Evolutionary conservation across 2,888 invertebrate genomes (phyloP).

Genomic region (Cantharis rufa): DNA sequence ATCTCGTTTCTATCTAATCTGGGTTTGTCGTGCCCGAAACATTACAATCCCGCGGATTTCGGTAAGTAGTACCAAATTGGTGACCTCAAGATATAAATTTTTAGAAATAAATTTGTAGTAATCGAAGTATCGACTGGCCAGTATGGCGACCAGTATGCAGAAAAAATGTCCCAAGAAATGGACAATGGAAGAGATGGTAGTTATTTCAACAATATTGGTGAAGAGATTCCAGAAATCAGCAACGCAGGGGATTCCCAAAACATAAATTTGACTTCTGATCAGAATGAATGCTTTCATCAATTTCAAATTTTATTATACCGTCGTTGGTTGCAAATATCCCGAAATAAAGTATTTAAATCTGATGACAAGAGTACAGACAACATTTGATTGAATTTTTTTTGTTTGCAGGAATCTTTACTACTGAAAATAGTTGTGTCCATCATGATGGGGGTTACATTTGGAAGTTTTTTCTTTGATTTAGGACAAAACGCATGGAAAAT

Average conservation of each 20-base stretch:
- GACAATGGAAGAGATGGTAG: constrained; percentile 57
- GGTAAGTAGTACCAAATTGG: constrained; percentile 58
- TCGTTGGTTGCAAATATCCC: constrained; percentile 75
- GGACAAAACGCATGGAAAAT: constrained; percentile 82
- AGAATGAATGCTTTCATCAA: constrained; percentile 64
- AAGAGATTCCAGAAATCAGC: neutral
- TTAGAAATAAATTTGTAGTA: constrained; percentile 53
- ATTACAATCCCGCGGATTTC: constrained; percentile 96
- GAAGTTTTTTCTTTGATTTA: constrained; percentile 71
- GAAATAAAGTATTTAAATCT: constrained; percentile 70
- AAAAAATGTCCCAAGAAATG: constrained; percentile 69
- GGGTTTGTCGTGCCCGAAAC: constrained; percentile 84
- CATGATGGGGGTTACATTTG: constrained; percentile 70
- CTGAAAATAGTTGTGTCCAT: constrained; percentile 71
- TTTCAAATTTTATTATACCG: constrained; percentile 68
- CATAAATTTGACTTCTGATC: no score
- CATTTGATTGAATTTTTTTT: neutral
- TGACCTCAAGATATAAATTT: constrained; percentile 6
- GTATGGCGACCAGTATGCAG: constrained; percentile 70
- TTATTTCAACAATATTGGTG: constrained; percentile 12
- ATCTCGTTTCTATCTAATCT: constrained; percentile 77
- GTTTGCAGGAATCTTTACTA: constrained; percentile 68
- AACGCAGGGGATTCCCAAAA: neutral
- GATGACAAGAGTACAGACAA: no score
- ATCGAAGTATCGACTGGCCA: constrained; percentile 82